Percentiles rank a stretch among this genome's conserved stretches.
phyloP scores from a whole-genome alignment of 2,888 invertebrate species.

The Nomada fabriciana region DNA sequence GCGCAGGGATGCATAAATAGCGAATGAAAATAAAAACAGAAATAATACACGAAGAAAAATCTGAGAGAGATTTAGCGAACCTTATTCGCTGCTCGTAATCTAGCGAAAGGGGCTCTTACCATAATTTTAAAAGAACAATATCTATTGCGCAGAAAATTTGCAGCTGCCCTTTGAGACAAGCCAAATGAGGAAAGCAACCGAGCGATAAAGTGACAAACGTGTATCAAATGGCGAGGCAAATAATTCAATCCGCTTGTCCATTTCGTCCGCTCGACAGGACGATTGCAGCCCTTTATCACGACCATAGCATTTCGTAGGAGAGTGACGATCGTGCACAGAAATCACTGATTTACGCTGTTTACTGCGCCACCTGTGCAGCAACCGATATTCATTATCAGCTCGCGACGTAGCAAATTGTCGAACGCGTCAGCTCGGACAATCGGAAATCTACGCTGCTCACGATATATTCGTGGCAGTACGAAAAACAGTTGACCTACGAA shows the following conservation, averaged over 20 bases:
- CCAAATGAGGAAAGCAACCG: too few species aligned
- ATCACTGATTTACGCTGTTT: slow-evolving; percentile 53
- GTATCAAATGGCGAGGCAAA: background rate
- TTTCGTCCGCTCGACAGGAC: slow-evolving; percentile 4
- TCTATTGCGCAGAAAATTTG: too few species aligned
- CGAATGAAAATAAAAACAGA: too few species aligned
- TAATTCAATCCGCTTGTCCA: slow-evolving; percentile 3
- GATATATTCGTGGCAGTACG: background rate
- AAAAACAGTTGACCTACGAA: too few species aligned
- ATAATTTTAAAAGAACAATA: too few species aligned
- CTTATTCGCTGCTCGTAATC: too few species aligned
- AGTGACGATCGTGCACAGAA: slow-evolving; percentile 34
- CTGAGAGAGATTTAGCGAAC: too few species aligned
- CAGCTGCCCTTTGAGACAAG: too few species aligned
- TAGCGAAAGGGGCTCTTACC: too few species aligned
- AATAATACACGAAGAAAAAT: too few species aligned
- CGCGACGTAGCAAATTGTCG: slow-evolving; percentile 40
- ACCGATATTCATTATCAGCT: slow-evolving; percentile 45
- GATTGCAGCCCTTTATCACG: slow-evolving; percentile 19
- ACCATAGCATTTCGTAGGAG: slow-evolving; percentile 11
- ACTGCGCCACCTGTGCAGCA: slow-evolving; percentile 40
- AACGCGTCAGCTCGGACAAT: slow-evolving; percentile 12
- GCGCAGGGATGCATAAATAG: too few species aligned
- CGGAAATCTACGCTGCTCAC: slow-evolving; percentile 14
- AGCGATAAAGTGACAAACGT: slow-evolving; percentile 1